phyloP scores from a whole-genome alignment of 2,888 invertebrate species.

The Ormyrus rosae region DNA sequence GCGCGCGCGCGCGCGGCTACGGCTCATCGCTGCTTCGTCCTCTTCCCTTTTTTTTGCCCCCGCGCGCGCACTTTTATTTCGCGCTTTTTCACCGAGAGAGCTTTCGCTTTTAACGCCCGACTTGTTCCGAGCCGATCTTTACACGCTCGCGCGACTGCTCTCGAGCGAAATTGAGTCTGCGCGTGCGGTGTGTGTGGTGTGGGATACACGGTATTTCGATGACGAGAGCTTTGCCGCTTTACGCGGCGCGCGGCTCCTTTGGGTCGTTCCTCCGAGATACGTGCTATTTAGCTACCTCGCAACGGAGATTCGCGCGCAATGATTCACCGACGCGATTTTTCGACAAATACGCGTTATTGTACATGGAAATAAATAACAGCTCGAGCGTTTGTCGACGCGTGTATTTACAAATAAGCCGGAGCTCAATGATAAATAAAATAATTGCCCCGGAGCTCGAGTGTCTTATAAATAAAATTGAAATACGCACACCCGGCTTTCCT shows the following conservation, averaged over 20 bases:
- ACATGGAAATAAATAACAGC: too few relatives aligned
- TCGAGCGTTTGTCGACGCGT: neutral
- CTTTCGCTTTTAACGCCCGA: conserved; percentile 53
- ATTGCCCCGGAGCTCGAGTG: too few relatives aligned
- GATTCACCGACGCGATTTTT: too few relatives aligned
- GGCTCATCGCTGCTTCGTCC: neutral
- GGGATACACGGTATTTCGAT: conserved; percentile 38
- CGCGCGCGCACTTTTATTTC: too few relatives aligned
- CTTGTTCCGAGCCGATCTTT: conserved; percentile 56
- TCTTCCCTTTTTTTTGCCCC: conserved; percentile 4
- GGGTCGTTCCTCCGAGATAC: neutral
- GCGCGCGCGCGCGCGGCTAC: neutral
- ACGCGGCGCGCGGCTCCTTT: neutral
- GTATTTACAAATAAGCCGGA: neutral
- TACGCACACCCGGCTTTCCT: neutral
- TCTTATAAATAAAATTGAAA: too few relatives aligned
- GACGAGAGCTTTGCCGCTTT: conserved; percentile 14
- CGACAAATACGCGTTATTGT: too few relatives aligned
- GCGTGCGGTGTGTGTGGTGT: neutral
- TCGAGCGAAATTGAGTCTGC: conserved; percentile 46
- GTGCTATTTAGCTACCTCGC: too few relatives aligned
- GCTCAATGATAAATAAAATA: too few relatives aligned
- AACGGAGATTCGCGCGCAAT: too few relatives aligned
- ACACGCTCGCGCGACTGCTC: conserved; percentile 46
- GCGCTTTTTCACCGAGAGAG: neutral